Evolutionary conservation across 2,797 vertebrate species (phyloP).

Genomic region (Cyprinodon diabolis): DNA sequence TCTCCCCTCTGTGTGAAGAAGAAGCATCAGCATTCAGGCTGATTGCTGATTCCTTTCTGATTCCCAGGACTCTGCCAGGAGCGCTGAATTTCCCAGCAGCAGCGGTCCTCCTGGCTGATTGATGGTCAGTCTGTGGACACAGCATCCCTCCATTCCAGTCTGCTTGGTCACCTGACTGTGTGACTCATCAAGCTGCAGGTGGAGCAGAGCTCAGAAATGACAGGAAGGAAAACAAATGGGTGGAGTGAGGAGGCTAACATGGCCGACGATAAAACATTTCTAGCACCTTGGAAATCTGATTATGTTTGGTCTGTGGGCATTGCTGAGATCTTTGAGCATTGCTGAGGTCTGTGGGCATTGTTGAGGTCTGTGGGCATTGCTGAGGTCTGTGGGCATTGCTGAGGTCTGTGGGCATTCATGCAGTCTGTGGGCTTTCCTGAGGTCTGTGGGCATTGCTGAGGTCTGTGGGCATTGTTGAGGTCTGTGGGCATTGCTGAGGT

Average conservation of each 20-base stretch:
- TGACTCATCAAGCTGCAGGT: background rate
- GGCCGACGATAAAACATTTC: background rate
- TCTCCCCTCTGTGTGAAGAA: conserved; percentile 11
- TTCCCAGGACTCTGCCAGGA: conserved; percentile 25
- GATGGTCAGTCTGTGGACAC: conserved; percentile 52
- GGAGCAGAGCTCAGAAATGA: background rate
- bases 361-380: too few relatives aligned
- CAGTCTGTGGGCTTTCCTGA: too few relatives aligned
- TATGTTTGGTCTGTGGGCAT: too few relatives aligned
- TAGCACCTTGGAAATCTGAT: too few relatives aligned
- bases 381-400: too few relatives aligned
- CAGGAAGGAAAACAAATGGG: background rate
- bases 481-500: too few relatives aligned
- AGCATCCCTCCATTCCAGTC: conserved; percentile 22
- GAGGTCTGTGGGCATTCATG: too few relatives aligned
- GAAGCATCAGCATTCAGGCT: conserved; percentile 20
- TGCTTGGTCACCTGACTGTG: conserved; percentile 2
- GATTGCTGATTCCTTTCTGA: conserved; percentile 18
- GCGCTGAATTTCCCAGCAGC: conserved; percentile 39
- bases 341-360: too few relatives aligned
- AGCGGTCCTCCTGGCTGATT: conserved; percentile 62
- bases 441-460: too few relatives aligned
- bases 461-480: too few relatives aligned
- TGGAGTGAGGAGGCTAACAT: background rate
- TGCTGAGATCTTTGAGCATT: too few relatives aligned